Evolutionary conservation across 2,113 vertebrate genomes (phyloP).

Genomic region (Sinosuthora webbiana): DNA sequence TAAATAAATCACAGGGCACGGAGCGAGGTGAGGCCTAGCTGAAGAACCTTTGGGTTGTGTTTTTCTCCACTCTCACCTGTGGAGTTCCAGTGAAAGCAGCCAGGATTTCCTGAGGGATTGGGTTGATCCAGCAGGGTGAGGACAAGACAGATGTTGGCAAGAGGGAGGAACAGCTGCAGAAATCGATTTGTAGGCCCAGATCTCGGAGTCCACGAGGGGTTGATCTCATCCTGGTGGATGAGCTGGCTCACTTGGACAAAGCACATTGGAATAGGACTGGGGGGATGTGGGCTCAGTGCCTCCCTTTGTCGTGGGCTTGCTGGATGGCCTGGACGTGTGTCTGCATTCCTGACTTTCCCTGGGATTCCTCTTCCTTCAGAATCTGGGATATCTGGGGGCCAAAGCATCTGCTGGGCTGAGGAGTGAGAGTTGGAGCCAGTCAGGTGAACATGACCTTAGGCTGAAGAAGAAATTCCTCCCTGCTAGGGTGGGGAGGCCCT

Average conservation of each 20-base stretch:
- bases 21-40: background rate
- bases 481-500: fast-evolving
- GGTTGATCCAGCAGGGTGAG: background rate
- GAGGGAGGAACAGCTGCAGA: background rate
- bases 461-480: background rate
- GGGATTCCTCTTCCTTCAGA: background rate
- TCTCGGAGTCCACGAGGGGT: fast-evolving
- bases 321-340: background rate
- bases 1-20: background rate
- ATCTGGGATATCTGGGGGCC: background rate
- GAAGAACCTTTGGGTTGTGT: background rate
- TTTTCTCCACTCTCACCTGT: background rate
- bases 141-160: background rate
- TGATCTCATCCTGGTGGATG: fast-evolving
- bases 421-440: fast-evolving
- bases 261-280: fast-evolving
- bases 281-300: fast-evolving
- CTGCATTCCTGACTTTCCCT: background rate
- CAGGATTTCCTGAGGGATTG: background rate
- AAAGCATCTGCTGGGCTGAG: background rate
- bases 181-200: background rate
- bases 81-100: background rate
- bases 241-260: background rate
- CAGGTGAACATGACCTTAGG: background rate
- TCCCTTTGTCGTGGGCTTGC: background rate